Percentiles rank a stretch among this genome's conserved stretches.
Evolutionary conservation across 2,113 vertebrate genomes (phyloP).

Genomic region (Upupa epops): DNA sequence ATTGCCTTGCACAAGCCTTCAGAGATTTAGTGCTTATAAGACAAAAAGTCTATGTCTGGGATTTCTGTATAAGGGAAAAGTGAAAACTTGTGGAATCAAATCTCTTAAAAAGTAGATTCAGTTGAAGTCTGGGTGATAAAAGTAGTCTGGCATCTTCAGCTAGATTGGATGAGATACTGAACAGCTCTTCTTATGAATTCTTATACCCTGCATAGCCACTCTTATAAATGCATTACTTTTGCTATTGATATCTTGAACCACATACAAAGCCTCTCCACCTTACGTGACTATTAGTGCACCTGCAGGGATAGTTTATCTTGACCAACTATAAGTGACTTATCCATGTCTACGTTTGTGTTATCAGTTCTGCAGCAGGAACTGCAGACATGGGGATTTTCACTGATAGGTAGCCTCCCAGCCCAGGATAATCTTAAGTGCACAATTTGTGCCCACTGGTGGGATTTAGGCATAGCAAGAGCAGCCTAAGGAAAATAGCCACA

Average conservation of each 20-base stretch:
- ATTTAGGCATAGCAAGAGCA: background rate
- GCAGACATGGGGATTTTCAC: background rate
- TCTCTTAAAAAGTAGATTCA: background rate
- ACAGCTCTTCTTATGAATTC: background rate
- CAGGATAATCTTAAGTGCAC: background rate
- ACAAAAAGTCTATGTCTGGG: background rate
- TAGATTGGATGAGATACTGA: background rate
- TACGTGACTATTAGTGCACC: background rate
- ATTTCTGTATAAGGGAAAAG: background rate
- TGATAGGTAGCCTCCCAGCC: background rate
- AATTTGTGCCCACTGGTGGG: rapidly evolving
- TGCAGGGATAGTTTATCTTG: background rate
- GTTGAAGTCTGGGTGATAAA: background rate
- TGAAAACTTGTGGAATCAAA: background rate
- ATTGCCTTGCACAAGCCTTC: background rate
- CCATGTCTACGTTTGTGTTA: background rate
- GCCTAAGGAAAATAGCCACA: background rate
- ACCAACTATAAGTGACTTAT: background rate
- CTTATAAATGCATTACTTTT: background rate
- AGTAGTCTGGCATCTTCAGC: background rate
- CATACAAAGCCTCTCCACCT: background rate
- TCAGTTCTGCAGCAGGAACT: background rate
- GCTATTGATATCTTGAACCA: background rate
- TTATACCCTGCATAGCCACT: background rate
- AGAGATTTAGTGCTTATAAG: background rate